phyloP scores from a whole-genome alignment of 2,888 invertebrate species.

The Protophormia terraenovae region DNA sequence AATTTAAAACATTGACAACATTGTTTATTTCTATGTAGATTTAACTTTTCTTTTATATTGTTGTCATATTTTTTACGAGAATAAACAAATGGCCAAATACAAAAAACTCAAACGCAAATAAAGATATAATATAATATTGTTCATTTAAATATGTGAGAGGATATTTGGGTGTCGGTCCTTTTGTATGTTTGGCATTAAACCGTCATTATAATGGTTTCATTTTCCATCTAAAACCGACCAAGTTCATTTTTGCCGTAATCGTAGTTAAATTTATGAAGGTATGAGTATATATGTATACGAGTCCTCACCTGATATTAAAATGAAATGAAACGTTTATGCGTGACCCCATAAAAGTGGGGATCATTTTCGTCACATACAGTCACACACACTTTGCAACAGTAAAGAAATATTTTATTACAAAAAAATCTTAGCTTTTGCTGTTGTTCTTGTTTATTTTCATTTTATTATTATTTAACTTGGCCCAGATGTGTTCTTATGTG shows the following conservation, averaged over 20 bases:
- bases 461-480: slow-evolving; percentile 33
- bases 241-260: background rate
- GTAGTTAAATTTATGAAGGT: slow-evolving; percentile 1
- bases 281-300: background rate
- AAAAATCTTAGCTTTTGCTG: background rate
- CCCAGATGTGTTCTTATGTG: slow-evolving; percentile 15
- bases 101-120: background rate
- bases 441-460: slow-evolving; percentile 6
- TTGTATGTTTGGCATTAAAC: background rate
- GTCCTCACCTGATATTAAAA: slow-evolving; percentile 47
- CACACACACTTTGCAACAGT: background rate
- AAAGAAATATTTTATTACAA: slow-evolving; percentile 26
- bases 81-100: background rate
- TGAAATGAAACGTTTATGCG: slow-evolving; percentile 63
- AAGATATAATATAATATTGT: background rate
- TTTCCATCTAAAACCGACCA: background rate
- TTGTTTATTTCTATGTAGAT: background rate
- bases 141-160: background rate
- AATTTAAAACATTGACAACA: background rate
- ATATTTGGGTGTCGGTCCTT: background rate
- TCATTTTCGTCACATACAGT: background rate
- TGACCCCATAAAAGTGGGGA: slow-evolving; percentile 58
- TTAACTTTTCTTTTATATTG: background rate
- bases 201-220: background rate
- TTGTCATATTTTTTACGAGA: background rate